These are phyloP conservation scores for Capitulum mitella DNA, from an alignment of 2,888 invertebrate species.

Conservation along the genomic window DNA sequence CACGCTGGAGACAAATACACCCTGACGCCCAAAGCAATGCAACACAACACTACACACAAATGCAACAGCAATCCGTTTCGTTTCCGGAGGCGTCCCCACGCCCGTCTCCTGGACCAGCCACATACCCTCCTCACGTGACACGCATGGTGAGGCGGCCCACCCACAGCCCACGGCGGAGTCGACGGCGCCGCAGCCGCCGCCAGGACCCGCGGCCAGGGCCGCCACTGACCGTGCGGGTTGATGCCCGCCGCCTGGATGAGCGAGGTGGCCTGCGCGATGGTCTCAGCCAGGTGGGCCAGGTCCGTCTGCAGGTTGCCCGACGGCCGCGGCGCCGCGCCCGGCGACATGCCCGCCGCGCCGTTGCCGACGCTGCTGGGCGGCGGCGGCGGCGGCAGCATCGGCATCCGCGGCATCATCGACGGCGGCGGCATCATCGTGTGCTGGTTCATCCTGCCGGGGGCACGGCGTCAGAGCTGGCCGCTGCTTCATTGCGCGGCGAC, in stretches of 20 bases:
- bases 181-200: slow-evolving; percentile 39
- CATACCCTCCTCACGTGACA: too few relatives aligned
- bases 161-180: too few relatives aligned
- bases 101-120: too few relatives aligned
- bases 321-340: slow-evolving; percentile 27
- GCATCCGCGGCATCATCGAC: slow-evolving; percentile 26
- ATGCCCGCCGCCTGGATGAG: slow-evolving; percentile 58
- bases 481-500: too few relatives aligned
- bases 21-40: too few relatives aligned
- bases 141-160: too few relatives aligned
- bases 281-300: slow-evolving; percentile 60
- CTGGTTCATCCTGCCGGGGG: slow-evolving; percentile 22
- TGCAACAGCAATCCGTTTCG: too few relatives aligned
- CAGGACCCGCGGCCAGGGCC: neutral
- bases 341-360: neutral
- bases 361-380: neutral
- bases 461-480: slow-evolving; percentile 28
- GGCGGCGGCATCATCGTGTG: slow-evolving; percentile 21
- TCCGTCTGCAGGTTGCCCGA: slow-evolving; percentile 47
- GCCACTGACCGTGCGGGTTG: slow-evolving; percentile 25
- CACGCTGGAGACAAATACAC: too few relatives aligned
- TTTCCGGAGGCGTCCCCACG: too few relatives aligned
- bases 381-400: slow-evolving; percentile 14
- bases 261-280: slow-evolving; percentile 68
- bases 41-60: too few relatives aligned